Percentiles rank a stretch among this genome's conserved stretches.
These are phyloP conservation scores for Platyura marginata DNA, from an alignment of 1,140 invertebrate genomes.

Conservation along the genomic window DNA sequence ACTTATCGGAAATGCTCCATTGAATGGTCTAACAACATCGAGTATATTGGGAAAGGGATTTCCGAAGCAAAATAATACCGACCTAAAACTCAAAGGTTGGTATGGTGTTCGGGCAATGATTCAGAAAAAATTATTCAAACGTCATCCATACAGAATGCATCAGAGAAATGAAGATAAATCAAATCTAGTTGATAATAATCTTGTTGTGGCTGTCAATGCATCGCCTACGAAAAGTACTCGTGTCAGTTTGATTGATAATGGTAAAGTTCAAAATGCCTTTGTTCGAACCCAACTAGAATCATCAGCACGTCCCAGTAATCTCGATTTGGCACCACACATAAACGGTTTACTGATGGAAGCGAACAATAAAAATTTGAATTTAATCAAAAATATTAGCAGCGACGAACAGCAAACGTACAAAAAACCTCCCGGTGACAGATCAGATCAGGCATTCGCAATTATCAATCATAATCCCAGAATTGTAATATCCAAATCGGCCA, in stretches of 20 bases:
- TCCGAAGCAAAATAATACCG: too few relatives aligned
- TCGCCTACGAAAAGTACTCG: conserved; percentile 4
- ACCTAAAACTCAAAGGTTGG: conserved; percentile 20
- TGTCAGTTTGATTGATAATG: too few relatives aligned
- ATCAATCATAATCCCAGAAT: conserved; percentile 2
- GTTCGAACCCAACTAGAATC: too few relatives aligned
- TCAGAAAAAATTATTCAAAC: conserved; percentile 21
- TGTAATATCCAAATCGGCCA: conserved; percentile 10
- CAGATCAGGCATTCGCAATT: conserved; percentile 1
- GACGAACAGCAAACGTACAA: conserved; percentile 1
- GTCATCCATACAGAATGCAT: conserved; percentile 4
- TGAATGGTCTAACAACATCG: not conserved
- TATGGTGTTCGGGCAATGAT: conserved; percentile 20
- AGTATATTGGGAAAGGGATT: not conserved
- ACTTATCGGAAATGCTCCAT: conserved; percentile 7
- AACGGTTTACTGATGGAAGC: not conserved
- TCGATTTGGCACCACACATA: conserved; percentile 10
- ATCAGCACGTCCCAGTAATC: conserved; percentile 15
- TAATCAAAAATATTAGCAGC: conserved; percentile 5
- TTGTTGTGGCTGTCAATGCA: conserved; percentile 9
- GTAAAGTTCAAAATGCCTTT: too few relatives aligned
- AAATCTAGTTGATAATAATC: conserved; percentile 15
- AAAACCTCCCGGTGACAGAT: not conserved
- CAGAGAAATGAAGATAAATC: conserved; percentile 11
- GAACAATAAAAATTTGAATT: conserved; percentile 1